phyloP scores from a whole-genome alignment of 1,140 invertebrate genomes.

The Ericerus pela region DNA sequence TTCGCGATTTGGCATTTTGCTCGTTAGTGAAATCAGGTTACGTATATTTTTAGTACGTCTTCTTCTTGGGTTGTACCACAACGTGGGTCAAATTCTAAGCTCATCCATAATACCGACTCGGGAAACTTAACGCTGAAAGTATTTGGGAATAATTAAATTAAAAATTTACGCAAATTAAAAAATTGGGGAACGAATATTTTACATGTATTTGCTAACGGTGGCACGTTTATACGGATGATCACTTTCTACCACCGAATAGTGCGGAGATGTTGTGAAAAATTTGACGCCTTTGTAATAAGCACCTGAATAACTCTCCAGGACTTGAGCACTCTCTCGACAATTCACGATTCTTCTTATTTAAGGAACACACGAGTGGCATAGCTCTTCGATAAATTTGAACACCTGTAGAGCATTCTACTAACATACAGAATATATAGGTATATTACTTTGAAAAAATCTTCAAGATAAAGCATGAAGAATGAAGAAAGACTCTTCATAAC shows the following conservation, averaged over 20 bases:
- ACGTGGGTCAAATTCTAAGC: slow-evolving; percentile 80
- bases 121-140: slow-evolving; percentile 73
- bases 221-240: slow-evolving; percentile 93
- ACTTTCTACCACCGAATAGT: slow-evolving; percentile 87
- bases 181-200: slow-evolving; percentile 9
- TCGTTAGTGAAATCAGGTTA: slow-evolving; percentile 4
- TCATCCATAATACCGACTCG: slow-evolving; percentile 73
- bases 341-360: slow-evolving; percentile 40
- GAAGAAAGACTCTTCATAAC: too few relatives aligned
- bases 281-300: too few relatives aligned
- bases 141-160: too few relatives aligned
- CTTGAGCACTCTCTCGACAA: not conserved
- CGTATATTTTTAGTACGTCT: slow-evolving; percentile 56
- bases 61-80: slow-evolving; percentile 87
- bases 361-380: slow-evolving; percentile 69
- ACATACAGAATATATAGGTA: too few relatives aligned
- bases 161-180: too few relatives aligned
- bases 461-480: not conserved
- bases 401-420: slow-evolving; percentile 74
- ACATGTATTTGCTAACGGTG: slow-evolving; percentile 72
- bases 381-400: slow-evolving; percentile 73
- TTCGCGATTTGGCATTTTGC: not conserved
- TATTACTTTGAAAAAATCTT: too few relatives aligned
- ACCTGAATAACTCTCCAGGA: not conserved
- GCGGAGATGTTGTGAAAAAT: slow-evolving; percentile 51